Evolutionary conservation across 2,113 vertebrate genomes (phyloP).

Genomic region (Acinonyx jubatus): DNA sequence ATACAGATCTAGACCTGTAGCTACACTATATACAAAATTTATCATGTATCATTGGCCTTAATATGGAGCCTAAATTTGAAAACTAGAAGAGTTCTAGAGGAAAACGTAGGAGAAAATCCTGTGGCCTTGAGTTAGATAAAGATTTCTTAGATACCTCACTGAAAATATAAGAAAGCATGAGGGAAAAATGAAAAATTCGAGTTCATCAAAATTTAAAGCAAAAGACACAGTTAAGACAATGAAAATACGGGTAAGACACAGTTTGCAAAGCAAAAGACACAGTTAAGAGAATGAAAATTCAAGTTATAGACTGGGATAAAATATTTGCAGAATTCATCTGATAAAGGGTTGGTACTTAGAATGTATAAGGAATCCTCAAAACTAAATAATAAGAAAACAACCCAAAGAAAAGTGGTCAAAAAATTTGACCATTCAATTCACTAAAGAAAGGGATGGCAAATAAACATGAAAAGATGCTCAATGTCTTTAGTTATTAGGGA

Average conservation of each 20-base stretch:
- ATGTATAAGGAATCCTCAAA: neutral
- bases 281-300: neutral
- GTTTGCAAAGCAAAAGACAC: neutral
- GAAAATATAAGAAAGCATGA: neutral
- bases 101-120: neutral
- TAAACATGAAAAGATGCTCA: neutral
- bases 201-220: neutral
- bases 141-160: neutral
- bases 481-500: neutral
- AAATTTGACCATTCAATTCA: neutral
- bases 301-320: neutral
- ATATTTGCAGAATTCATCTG: neutral
- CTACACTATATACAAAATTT: neutral
- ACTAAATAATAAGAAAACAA: neutral
- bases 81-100: neutral
- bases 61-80: neutral
- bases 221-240: neutral
- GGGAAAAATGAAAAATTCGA: neutral
- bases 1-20: neutral
- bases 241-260: neutral
- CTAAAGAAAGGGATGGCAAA: neutral
- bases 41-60: neutral
- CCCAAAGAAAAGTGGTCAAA: neutral
- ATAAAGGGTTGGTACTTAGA: neutral
- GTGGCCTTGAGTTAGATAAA: neutral